These are phyloP conservation scores for Dromas ardeola DNA, from an alignment of 2,113 vertebrate genomes.

Conservation along the genomic window DNA sequence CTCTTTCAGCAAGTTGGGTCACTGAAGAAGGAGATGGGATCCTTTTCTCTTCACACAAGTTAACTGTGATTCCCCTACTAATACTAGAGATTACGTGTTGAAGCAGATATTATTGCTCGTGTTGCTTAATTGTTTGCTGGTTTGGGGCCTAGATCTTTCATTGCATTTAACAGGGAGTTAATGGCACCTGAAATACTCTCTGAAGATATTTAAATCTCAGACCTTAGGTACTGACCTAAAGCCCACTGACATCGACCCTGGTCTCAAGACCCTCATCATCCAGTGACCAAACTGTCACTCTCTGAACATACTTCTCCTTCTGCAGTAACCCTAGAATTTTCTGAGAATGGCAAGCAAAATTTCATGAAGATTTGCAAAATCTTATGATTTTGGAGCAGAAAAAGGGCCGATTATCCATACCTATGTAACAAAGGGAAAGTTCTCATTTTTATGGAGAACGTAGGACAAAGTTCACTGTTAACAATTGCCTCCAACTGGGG, in stretches of 20 bases:
- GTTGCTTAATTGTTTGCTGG: background rate
- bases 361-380: background rate
- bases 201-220: background rate
- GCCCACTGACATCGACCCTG: background rate
- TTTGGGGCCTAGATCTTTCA: background rate
- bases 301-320: background rate
- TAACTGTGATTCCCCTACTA: background rate
- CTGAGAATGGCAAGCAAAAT: background rate
- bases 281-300: background rate
- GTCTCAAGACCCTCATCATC: background rate
- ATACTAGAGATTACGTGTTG: background rate
- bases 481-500: background rate
- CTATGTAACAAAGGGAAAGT: background rate
- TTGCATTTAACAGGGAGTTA: background rate
- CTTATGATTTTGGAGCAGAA: background rate
- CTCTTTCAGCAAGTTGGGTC: background rate
- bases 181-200: background rate
- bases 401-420: background rate
- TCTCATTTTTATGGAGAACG: background rate
- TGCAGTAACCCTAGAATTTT: background rate
- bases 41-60: background rate
- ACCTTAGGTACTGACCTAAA: background rate
- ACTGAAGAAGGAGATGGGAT: background rate
- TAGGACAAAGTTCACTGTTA: background rate
- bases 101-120: background rate